A percentile compares a stretch with the other conserved stretches of the same genome.
phyloP scores from a whole-genome alignment of 2,797 vertebrate species.

The Gymnoscopelus microlampas region DNA sequence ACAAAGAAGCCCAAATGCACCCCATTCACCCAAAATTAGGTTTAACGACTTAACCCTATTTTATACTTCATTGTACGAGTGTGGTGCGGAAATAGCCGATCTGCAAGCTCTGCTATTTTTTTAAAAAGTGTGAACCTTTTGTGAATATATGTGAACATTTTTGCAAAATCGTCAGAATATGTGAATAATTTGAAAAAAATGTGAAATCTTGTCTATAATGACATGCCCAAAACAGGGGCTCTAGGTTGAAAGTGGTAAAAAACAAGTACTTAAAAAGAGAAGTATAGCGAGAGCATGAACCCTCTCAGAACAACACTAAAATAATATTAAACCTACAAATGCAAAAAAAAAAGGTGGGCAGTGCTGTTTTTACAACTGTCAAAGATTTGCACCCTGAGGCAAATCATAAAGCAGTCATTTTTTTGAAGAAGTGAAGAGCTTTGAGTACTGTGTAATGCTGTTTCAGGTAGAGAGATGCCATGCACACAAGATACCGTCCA shows the following conservation, averaged over 20 bases:
- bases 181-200: too few relatives aligned
- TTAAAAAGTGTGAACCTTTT: too few relatives aligned
- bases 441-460: conserved; percentile 72
- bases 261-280: too few relatives aligned
- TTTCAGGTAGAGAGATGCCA: conserved; percentile 77
- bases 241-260: background rate
- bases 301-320: conserved; percentile 21
- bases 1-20: conserved; percentile 5
- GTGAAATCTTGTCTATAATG: too few relatives aligned
- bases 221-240: too few relatives aligned
- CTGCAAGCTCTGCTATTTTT: too few relatives aligned
- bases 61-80: too few relatives aligned
- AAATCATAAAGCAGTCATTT: conserved; percentile 66
- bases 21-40: background rate
- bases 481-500: conserved; percentile 68
- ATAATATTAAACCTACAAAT: conserved; percentile 7
- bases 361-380: conserved; percentile 30
- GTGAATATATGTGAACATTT: too few relatives aligned
- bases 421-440: conserved; percentile 56
- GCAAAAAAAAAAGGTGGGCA: conserved; percentile 19
- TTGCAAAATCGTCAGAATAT: too few relatives aligned
- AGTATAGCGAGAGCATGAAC: too few relatives aligned
- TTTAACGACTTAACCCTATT: background rate
- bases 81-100: too few relatives aligned
- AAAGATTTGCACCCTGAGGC: conserved; percentile 51